A percentile compares a stretch with the other conserved stretches of the same genome.
These are phyloP conservation scores for Malacoctenus gilli DNA, from an alignment of 2,797 vertebrate species.

Conservation along the genomic window DNA sequence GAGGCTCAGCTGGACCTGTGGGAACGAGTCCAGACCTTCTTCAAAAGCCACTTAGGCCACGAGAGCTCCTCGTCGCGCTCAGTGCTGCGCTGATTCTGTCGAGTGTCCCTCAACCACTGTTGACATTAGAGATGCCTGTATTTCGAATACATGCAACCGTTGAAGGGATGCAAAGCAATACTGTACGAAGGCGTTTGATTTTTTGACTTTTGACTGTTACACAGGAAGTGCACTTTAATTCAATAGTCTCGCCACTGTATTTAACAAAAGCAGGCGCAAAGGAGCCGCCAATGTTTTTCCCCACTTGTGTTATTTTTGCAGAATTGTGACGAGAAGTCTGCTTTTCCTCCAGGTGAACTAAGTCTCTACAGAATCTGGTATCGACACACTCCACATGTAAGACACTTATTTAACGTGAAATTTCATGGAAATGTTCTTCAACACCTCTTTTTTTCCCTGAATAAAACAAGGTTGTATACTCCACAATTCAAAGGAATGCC, in stretches of 20 bases:
- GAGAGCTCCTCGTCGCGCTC: conserved; percentile 27
- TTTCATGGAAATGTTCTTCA: too few relatives aligned
- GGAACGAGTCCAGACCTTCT: conserved; percentile 85
- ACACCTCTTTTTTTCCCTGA: too few relatives aligned
- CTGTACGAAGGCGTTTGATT: neutral
- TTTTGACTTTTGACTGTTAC: neutral
- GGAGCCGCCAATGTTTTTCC: too few relatives aligned
- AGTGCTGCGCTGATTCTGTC: conserved; percentile 3
- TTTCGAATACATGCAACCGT: neutral
- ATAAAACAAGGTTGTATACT: too few relatives aligned
- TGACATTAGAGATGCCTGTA: neutral
- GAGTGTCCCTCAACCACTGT: conserved; percentile 9
- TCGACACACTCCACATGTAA: too few relatives aligned
- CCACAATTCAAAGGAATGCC: conserved; percentile 10
- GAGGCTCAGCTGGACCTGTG: conserved; percentile 89
- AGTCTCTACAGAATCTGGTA: too few relatives aligned
- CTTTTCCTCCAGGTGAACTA: too few relatives aligned
- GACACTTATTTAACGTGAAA: too few relatives aligned
- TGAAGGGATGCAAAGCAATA: neutral
- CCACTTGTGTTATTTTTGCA: too few relatives aligned
- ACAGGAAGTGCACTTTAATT: neutral
- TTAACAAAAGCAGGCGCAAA: too few relatives aligned
- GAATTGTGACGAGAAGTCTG: too few relatives aligned
- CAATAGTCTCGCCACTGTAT: neutral
- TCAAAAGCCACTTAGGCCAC: conserved; percentile 78